Percentiles rank a stretch among this genome's conserved stretches.
These are phyloP conservation scores for Tragelaphus eurycerus DNA, from an alignment of 2,797 vertebrate species.

Conservation along the genomic window DNA sequence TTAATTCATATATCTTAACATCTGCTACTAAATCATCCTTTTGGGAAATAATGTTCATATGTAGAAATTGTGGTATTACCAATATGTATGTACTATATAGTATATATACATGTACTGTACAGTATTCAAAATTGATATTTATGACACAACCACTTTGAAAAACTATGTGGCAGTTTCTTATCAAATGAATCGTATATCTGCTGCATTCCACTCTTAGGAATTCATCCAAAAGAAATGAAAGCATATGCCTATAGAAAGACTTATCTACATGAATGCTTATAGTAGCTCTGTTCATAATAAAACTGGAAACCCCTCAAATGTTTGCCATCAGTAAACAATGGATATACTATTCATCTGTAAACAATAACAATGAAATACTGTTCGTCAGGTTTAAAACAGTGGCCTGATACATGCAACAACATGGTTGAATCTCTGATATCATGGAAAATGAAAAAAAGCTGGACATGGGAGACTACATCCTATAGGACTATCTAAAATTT, in stretches of 20 bases:
- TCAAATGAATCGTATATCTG: background rate
- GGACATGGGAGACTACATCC: background rate
- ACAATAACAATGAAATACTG: background rate
- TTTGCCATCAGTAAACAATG: background rate
- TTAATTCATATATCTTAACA: background rate
- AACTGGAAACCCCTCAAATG: conserved; percentile 2
- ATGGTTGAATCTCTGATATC: background rate
- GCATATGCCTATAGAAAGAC: background rate
- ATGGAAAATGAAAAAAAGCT: background rate
- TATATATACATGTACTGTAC: background rate
- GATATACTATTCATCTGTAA: background rate
- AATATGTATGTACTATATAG: background rate
- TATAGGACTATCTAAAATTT: background rate
- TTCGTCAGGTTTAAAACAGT: background rate
- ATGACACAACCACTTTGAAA: background rate
- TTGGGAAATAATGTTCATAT: background rate
- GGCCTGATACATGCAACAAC: background rate
- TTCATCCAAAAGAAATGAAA: conserved; percentile 40
- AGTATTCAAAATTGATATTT: background rate
- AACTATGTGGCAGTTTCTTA: background rate
- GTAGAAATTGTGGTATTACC: background rate
- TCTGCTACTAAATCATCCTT: background rate
- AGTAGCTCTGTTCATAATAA: conserved; percentile 13
- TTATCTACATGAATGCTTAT: background rate
- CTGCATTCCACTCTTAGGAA: background rate